Conservation (phyloP, 2,888 invertebrate species). For the Myopa tessellatipennis region DNA sequence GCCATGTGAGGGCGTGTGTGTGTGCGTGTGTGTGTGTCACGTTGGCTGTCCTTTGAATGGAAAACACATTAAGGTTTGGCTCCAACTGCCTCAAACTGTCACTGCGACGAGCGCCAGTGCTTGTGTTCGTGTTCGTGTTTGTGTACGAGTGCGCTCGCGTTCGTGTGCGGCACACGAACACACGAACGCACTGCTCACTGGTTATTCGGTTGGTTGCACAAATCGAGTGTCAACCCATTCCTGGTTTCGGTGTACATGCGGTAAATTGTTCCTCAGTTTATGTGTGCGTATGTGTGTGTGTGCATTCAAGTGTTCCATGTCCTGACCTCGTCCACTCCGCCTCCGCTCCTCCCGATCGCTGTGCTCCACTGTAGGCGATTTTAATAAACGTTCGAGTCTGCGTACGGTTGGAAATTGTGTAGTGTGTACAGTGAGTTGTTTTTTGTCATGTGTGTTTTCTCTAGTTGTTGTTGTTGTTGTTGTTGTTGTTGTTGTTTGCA, state of each 20-base stretch:
- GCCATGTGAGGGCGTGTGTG: conserved; percentile 15
- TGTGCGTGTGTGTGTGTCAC: background rate
- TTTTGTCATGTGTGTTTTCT: conserved; percentile 23
- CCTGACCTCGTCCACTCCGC: background rate
- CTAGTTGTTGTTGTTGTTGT: conserved; percentile 22
- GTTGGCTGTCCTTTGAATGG: conserved; percentile 23
- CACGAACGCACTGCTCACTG: conserved; percentile 10
- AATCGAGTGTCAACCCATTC: conserved; percentile 47
- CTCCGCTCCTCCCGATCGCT: background rate
- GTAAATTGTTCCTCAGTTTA: conserved; percentile 40
- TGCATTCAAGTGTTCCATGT: conserved; percentile 3
- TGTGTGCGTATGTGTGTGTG: conserved; percentile 27
- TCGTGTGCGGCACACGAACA: background rate
- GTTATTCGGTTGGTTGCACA: conserved; percentile 54
- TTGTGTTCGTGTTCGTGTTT: background rate
- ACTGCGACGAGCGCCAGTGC: background rate
- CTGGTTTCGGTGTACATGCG: conserved; percentile 41
- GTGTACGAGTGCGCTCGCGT: conserved; percentile 4
- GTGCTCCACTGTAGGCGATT: background rate
- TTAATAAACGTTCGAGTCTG: background rate
- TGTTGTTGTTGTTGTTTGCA: conserved; percentile 28
- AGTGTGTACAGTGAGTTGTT: background rate
- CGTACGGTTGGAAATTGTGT: background rate
- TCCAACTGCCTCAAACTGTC: background rate
- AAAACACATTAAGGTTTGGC: conserved; percentile 30